Percentiles rank a stretch among this genome's conserved stretches.
phyloP scores from a whole-genome alignment of 2,888 invertebrate genomes.

The Meiosimyza decipiens region DNA sequence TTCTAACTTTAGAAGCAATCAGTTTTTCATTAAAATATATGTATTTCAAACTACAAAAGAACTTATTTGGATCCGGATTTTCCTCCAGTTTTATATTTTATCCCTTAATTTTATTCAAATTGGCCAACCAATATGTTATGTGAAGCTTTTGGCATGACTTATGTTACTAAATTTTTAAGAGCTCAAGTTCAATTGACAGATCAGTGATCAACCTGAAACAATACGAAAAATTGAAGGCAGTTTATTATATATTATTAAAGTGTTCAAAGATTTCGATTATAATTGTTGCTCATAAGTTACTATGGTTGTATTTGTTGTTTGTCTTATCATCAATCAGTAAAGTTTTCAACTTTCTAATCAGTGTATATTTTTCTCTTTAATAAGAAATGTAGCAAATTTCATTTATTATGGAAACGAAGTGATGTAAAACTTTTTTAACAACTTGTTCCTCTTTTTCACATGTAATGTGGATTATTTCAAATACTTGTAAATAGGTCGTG shows the following conservation, averaged over 20 bases:
- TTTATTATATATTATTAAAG: constrained; percentile 47
- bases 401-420: neutral
- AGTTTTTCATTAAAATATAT: no score
- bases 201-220: constrained; percentile 43
- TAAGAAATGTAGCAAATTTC: constrained; percentile 9
- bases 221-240: constrained; percentile 48
- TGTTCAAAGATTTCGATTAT: constrained; percentile 39
- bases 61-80: no score
- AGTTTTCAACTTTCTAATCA: constrained; percentile 24
- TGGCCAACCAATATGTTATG: no score
- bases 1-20: no score
- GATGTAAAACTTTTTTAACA: neutral
- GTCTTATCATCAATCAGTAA: constrained; percentile 39
- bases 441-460: neutral
- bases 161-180: no score
- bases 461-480: neutral
- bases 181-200: constrained; percentile 37
- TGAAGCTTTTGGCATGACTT: no score
- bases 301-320: neutral
- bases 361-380: neutral
- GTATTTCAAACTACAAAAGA: no score
- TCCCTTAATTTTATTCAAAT: no score
- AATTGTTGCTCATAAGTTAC: neutral
- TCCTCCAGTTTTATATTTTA: no score
- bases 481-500: constrained; percentile 24